phyloP scores from a whole-genome alignment of 2,888 invertebrate genomes.

The Agriopis leucophaearia region DNA sequence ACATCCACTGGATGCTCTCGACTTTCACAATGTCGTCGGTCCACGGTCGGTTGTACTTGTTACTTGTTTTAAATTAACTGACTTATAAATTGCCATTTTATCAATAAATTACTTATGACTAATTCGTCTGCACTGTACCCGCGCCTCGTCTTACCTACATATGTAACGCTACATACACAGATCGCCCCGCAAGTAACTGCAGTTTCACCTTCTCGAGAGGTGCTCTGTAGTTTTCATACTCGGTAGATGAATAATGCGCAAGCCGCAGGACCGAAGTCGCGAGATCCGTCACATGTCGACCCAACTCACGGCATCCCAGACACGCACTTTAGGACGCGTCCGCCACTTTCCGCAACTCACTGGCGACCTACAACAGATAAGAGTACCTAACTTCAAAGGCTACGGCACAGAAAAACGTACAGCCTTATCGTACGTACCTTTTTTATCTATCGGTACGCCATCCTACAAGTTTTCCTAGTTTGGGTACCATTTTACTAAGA shows the following conservation, averaged over 20 bases:
- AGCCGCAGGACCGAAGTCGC: slow-evolving; percentile 41
- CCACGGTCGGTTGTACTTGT: no score
- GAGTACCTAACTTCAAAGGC: not conserved
- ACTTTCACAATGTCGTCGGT: no score
- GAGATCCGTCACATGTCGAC: slow-evolving; percentile 67
- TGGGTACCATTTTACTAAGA: no score
- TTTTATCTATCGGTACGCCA: not conserved
- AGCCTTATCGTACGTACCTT: not conserved
- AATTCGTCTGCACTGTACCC: no score
- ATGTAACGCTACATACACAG: no score
- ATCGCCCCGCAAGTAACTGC: not conserved
- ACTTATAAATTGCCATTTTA: no score
- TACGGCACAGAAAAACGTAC: not conserved
- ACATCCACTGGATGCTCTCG: no score
- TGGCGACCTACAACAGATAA: not conserved
- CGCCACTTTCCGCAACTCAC: slow-evolving; percentile 17
- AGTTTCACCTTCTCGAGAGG: not conserved
- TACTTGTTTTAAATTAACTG: no score
- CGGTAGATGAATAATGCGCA: slow-evolving; percentile 54
- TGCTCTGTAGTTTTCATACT: not conserved
- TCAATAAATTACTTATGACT: no score
- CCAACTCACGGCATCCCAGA: slow-evolving; percentile 49
- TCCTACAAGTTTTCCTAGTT: no score
- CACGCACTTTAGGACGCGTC: slow-evolving; percentile 4
- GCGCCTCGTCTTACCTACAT: no score